Conservation (phyloP, 2,888 invertebrate genomes). For the Achlya flavicornis region DNA sequence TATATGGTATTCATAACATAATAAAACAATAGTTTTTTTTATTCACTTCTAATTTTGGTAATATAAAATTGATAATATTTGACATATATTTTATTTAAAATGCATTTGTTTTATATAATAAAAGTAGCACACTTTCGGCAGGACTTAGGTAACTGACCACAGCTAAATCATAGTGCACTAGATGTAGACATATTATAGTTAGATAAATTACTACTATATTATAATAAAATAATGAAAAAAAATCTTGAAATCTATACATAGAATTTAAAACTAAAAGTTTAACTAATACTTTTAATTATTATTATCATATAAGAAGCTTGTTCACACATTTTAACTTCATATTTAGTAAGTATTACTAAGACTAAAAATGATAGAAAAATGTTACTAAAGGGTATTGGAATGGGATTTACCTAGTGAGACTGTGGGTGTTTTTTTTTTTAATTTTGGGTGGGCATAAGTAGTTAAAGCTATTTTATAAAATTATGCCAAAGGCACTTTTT, state of each 20-base stretch:
- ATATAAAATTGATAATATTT: conserved; percentile 7
- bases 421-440: conserved; percentile 50
- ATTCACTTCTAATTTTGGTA: too few relatives aligned
- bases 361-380: conserved; percentile 54
- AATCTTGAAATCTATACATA: conserved; percentile 83
- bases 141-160: conserved; percentile 77
- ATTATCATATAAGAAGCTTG: conserved; percentile 72
- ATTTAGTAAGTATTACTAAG: conserved; percentile 77
- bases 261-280: conserved; percentile 81
- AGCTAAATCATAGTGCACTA: conserved; percentile 81
- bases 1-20: too few relatives aligned
- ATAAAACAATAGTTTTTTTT: too few relatives aligned
- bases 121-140: conserved; percentile 58
- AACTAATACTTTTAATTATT: conserved; percentile 82
- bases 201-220: conserved; percentile 78
- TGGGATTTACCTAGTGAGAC: conserved; percentile 61
- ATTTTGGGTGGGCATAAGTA: conserved; percentile 51
- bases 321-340: conserved; percentile 84
- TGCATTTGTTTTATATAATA: conserved; percentile 21
- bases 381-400: conserved; percentile 60
- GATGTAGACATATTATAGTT: conserved; percentile 72
- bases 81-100: conserved; percentile 15
- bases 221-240: conserved; percentile 59
- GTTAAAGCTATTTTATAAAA: conserved; percentile 40
- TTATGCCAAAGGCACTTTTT: conserved; percentile 72